Evolutionary conservation across 2,797 vertebrate species (phyloP).

Genomic region (Emydoidea blandingii): DNA sequence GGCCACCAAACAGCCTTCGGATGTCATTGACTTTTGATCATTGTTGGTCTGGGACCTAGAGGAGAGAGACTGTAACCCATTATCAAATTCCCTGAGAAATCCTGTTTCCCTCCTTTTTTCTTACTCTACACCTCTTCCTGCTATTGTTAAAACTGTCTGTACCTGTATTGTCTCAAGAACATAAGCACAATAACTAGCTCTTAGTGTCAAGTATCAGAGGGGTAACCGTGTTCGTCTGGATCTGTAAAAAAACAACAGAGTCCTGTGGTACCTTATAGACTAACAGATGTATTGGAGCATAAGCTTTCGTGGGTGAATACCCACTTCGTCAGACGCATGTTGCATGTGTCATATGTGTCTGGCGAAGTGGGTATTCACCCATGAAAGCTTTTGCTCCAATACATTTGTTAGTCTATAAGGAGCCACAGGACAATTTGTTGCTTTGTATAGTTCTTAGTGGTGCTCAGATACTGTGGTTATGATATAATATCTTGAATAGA

Average conservation of each 20-base stretch:
- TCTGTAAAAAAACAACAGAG: too few species aligned
- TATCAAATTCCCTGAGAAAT: background rate
- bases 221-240: too few species aligned
- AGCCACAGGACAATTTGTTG: too few species aligned
- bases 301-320: too few species aligned
- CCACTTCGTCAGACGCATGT: too few species aligned
- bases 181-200: background rate
- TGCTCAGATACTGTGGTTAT: background rate
- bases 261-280: too few species aligned
- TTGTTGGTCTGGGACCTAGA: background rate
- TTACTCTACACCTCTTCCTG: background rate
- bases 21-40: background rate
- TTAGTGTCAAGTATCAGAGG: background rate
- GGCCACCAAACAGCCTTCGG: background rate
- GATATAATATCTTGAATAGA: rapidly evolving
- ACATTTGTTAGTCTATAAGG: too few species aligned
- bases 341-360: too few species aligned
- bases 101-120: background rate
- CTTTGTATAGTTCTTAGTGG: background rate
- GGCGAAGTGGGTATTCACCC: too few species aligned
- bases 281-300: too few species aligned
- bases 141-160: background rate
- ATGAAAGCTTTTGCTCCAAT: too few species aligned
- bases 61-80: background rate
- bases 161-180: background rate